These are phyloP conservation scores for Macrosteles quadrilineatus DNA, from an alignment of 1,140 invertebrate genomes.

Conservation along the genomic window DNA sequence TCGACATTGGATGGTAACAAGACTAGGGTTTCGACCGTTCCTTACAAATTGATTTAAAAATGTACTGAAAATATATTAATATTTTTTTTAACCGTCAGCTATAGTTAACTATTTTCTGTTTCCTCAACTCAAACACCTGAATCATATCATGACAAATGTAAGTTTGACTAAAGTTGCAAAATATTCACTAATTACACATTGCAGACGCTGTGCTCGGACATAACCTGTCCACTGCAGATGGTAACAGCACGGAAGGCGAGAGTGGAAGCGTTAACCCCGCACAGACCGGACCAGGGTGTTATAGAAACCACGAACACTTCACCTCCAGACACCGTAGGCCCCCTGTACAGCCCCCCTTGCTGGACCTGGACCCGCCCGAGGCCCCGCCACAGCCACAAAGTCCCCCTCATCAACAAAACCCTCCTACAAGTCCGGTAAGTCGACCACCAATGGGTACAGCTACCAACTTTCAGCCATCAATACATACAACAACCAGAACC, in stretches of 20 bases:
- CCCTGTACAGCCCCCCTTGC: conserved; percentile 46
- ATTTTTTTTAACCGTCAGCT: no score
- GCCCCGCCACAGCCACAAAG: conserved; percentile 61
- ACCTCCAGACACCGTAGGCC: conserved; percentile 24
- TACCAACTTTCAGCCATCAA: no score
- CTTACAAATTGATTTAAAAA: no score
- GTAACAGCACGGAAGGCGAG: conserved; percentile 82
- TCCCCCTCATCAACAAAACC: conserved; percentile 50
- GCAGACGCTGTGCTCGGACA: conserved; percentile 62
- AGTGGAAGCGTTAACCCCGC: conserved; percentile 65
- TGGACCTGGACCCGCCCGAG: conserved; percentile 51
- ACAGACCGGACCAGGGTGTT: conserved; percentile 77
- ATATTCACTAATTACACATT: no score
- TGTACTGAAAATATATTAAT: no score
- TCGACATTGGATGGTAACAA: no score
- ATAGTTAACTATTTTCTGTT: no score
- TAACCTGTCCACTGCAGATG: conserved; percentile 86
- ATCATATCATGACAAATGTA: no score
- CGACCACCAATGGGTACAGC: no score
- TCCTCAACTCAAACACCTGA: no score
- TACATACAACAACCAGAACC: no score
- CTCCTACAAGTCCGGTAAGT: conserved; percentile 41
- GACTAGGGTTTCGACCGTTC: no score
- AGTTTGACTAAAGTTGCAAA: background rate
- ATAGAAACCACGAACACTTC: conserved; percentile 72